Percentiles rank a stretch among this genome's conserved stretches.
These are phyloP conservation scores for Capreolus pygargus DNA, from an alignment of 2,113 vertebrate species.

Conservation along the genomic window DNA sequence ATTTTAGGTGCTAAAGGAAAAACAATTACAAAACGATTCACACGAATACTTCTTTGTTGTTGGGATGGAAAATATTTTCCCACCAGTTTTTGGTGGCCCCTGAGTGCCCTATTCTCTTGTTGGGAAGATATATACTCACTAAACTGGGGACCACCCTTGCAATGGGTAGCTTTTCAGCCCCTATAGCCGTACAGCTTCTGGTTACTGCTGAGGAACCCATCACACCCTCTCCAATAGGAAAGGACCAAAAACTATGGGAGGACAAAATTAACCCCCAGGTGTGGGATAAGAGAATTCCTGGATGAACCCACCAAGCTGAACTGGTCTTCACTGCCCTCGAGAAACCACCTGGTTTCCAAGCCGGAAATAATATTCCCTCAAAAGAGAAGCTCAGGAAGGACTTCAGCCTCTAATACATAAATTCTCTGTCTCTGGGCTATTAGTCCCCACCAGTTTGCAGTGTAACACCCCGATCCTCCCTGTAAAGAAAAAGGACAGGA, in stretches of 20 bases:
- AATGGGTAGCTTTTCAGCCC: not conserved
- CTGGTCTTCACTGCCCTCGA: accelerated
- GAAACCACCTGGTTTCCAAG: not conserved
- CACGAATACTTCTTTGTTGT: not conserved
- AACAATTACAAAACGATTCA: not conserved
- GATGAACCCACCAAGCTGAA: not conserved
- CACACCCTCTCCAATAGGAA: not conserved
- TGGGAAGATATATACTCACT: not conserved
- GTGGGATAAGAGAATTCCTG: not conserved
- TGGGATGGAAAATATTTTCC: not conserved
- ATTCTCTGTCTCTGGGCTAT: too few relatives aligned
- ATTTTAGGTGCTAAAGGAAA: not conserved
- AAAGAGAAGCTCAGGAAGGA: too few relatives aligned
- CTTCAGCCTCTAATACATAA: too few relatives aligned
- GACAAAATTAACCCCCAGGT: not conserved
- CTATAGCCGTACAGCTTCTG: not conserved
- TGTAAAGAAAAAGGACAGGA: too few relatives aligned
- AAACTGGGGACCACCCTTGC: not conserved
- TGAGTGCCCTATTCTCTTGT: not conserved
- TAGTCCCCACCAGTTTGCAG: too few relatives aligned
- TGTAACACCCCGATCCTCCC: too few relatives aligned
- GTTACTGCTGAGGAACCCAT: not conserved
- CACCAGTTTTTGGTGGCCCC: not conserved
- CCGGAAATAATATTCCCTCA: not conserved
- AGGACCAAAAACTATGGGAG: not conserved